Evolutionary conservation across 2,797 vertebrate genomes (phyloP), one percentile per base, ranked within the genome.

Genomic region (Neolamprologus multifasciatus): DNA sequence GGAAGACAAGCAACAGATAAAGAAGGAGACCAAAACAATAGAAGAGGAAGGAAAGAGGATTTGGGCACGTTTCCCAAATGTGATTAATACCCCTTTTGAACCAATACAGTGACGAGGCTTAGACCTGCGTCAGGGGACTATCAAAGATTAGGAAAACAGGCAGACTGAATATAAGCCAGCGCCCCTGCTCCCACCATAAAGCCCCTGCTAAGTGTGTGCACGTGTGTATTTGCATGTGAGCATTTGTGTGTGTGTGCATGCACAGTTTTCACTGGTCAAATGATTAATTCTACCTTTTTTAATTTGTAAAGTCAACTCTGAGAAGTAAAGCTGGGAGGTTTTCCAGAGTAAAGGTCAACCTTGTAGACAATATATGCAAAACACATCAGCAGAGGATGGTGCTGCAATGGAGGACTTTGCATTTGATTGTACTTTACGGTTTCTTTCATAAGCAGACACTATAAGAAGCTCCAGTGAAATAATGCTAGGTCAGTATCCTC

Each of bases 141-240:
- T 86, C 55, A 67, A 92, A 91, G 86, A 78, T 86, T 87, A 92
- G 88, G 89, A 94, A 93, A 93, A 83, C 81, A 91, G 84, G 87
- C 88, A 93, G 89, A 89, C 89, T 79, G 59, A 74, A 81, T 84
- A 50, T 84, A 87, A 90, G 88, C 83, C 84, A 90, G 88, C 88
- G 43, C 51, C 84, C 54, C 82, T 82, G 86, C 79, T 87, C 83
- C 69, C 23, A 78, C 71, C 82, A 91, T 86, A 87, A 86, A 88
- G 86, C 85, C 84, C 45, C 59, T 77, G 29, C 67, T 83, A 69
- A 59, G 78, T 84, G 59, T 86, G 76, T 51, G 69, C 40, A 57
- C 69, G 31, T 83, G 33, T 81, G 43, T 26, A 77, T 64, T 43
- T 59, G 43, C 31, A 31, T 79, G 38, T 78, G 23, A 19, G 77